Percentiles rank a stretch among this genome's conserved stretches.
These are phyloP conservation scores for Spisula subtruncata DNA, from an alignment of 2,888 invertebrate species.

Conservation along the genomic window DNA sequence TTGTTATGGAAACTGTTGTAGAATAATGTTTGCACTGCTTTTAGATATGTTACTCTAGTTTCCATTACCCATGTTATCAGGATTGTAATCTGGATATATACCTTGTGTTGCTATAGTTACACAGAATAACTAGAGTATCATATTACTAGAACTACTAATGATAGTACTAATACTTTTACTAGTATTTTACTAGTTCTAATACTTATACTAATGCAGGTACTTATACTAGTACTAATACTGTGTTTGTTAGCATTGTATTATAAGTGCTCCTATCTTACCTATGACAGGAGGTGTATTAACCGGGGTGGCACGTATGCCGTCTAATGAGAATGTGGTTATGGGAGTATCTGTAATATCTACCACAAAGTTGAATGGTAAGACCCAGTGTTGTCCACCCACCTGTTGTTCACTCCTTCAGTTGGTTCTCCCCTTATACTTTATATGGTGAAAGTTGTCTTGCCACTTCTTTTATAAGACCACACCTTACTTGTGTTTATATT, in stretches of 20 bases:
- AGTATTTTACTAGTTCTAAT: neutral
- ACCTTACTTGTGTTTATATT: conserved; percentile 5
- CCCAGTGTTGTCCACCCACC: conserved; percentile 26
- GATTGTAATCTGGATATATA: neutral
- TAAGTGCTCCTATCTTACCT: conserved; percentile 16
- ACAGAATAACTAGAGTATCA: neutral
- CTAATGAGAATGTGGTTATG: conserved; percentile 72
- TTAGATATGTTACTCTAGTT: neutral
- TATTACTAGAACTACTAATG: too few relatives aligned
- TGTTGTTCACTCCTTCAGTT: conserved; percentile 25
- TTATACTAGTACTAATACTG: neutral
- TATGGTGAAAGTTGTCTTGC: conserved; percentile 19
- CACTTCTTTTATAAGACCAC: neutral
- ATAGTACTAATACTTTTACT: neutral
- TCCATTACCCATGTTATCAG: neutral
- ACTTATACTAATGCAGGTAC: too few relatives aligned
- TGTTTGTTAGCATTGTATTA: neutral
- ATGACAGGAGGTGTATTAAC: conserved; percentile 57
- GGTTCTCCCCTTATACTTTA: neutral
- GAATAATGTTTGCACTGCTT: neutral
- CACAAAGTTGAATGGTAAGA: conserved; percentile 83
- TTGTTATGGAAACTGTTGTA: conserved; percentile 8
- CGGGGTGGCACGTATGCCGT: conserved; percentile 71
- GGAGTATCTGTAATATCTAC: conserved; percentile 74
- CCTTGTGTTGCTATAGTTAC: neutral